Evolutionary conservation across 2,797 vertebrate genomes (phyloP).

Genomic region (Meriones psammophilus): DNA sequence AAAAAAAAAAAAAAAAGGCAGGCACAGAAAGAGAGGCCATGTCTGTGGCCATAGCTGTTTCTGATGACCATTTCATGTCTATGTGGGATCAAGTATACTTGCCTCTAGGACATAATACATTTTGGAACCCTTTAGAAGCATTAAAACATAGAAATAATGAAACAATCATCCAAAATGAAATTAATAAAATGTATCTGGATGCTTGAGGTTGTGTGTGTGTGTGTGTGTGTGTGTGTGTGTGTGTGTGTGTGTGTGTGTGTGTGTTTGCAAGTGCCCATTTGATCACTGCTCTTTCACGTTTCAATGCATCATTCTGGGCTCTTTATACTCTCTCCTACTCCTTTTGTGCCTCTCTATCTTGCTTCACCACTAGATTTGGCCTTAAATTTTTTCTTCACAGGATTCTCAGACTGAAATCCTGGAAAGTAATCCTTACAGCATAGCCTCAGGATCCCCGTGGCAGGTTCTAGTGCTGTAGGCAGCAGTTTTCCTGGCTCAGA

Average conservation of each 20-base stretch:
- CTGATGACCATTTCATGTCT: background rate
- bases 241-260: background rate
- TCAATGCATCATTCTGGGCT: background rate
- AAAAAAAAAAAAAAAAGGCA: background rate
- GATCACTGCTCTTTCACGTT: background rate
- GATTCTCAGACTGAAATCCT: background rate
- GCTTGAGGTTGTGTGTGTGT: background rate
- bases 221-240: background rate
- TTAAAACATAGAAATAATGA: constrained; percentile 1
- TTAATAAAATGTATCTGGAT: constrained; percentile 18
- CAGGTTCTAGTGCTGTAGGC: background rate
- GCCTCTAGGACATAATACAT: background rate
- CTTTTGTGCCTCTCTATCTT: background rate
- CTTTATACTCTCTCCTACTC: background rate
- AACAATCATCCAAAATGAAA: background rate
- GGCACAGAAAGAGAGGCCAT: background rate
- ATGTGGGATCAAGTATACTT: background rate
- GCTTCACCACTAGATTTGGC: background rate
- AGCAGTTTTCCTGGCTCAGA: background rate
- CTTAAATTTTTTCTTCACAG: background rate
- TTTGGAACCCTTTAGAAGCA: background rate
- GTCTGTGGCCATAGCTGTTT: background rate
- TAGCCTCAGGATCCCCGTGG: background rate
- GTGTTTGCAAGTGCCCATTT: background rate
- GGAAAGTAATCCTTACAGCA: background rate